Evolutionary conservation across 2,888 invertebrate genomes (phyloP).

Genomic region (Oasisia sp.): DNA sequence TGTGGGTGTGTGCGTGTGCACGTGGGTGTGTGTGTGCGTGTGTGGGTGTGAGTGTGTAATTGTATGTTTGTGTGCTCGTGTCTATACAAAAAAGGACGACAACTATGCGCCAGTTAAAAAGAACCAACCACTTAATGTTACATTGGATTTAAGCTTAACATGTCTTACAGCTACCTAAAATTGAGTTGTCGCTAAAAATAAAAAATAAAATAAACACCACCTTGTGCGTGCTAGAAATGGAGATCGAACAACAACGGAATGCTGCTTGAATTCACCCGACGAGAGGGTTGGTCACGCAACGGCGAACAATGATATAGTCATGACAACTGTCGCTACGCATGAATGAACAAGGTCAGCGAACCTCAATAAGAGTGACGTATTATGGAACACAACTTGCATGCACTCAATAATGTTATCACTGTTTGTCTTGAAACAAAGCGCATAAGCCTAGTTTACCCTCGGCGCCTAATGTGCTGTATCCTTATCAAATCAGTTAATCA

Average conservation of each 20-base stretch:
- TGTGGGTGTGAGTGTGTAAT: no score
- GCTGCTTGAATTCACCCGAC: not conserved
- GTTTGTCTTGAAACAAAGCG: not conserved
- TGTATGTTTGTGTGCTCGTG: no score
- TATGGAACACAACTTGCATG: not conserved
- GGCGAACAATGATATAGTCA: constrained; percentile 4
- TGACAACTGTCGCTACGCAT: constrained; percentile 4
- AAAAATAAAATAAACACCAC: not conserved
- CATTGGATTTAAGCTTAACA: no score
- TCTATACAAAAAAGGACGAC: no score
- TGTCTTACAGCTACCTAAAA: no score
- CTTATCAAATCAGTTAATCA: not conserved
- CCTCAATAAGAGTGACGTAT: not conserved
- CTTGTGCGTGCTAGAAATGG: not conserved
- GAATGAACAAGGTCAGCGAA: not conserved
- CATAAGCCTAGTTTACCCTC: not conserved
- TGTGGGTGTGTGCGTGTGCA: no score
- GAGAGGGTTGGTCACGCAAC: not conserved
- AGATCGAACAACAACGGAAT: not conserved
- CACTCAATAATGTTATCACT: not conserved
- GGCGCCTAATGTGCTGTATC: not conserved
- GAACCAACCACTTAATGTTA: no score
- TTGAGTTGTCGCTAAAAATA: not conserved
- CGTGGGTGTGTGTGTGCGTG: no score
- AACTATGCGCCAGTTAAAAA: no score